A percentile compares a stretch with the other conserved stretches of the same genome.
These are phyloP conservation scores for Ichneumoninae sp. DNA, from an alignment of 2,888 invertebrate species.

Conservation along the genomic window DNA sequence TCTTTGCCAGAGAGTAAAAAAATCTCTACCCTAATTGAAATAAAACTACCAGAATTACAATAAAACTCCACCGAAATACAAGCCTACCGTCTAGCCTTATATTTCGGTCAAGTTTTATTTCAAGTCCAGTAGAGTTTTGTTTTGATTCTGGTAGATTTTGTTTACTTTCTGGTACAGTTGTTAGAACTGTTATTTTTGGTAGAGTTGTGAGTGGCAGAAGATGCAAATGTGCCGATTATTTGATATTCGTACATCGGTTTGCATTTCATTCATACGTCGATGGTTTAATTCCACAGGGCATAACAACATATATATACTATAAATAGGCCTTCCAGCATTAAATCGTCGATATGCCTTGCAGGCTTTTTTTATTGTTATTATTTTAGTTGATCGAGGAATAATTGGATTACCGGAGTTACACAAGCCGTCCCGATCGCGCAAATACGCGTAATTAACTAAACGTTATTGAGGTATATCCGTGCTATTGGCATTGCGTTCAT, in stretches of 20 bases:
- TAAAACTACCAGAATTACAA: no score
- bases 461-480: background rate
- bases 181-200: no score
- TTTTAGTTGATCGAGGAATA: background rate
- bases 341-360: background rate
- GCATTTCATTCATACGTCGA: background rate
- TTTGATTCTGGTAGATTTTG: no score
- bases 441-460: background rate
- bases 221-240: no score
- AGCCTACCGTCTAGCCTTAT: no score
- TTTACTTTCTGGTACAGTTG: no score
- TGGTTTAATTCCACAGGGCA: background rate
- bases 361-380: background rate
- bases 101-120: no score
- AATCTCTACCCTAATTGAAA: no score
- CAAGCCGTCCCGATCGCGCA: background rate
- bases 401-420: background rate
- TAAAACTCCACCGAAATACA: no score
- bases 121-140: no score
- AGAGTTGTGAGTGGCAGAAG: no score
- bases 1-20: no score
- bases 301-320: background rate
- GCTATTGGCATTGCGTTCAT: background rate
- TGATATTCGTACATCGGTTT: background rate
- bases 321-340: background rate